A percentile compares a stretch with the other conserved stretches of the same genome.
Evolutionary conservation across 1,140 invertebrate species (phyloP).

Genomic region (Copidosoma floridanum): DNA sequence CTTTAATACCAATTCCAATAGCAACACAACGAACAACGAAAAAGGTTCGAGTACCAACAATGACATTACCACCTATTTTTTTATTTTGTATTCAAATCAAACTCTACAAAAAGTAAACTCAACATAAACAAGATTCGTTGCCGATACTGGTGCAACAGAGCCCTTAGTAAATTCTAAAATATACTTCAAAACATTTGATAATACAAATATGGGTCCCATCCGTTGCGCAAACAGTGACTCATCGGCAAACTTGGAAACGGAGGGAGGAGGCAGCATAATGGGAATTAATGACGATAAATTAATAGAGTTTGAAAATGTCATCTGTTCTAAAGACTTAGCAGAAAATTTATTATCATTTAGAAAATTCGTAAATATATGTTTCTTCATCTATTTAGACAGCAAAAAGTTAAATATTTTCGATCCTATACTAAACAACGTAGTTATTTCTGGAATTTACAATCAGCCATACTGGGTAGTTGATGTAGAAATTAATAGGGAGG

Average conservation of each 20-base stretch:
- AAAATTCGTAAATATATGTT: too few species aligned
- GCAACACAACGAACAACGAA: too few species aligned
- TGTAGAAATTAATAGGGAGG: too few species aligned
- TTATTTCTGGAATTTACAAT: neutral
- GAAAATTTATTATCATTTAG: too few species aligned
- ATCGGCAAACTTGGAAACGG: neutral
- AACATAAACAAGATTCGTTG: neutral
- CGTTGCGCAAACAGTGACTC: conserved; percentile 10
- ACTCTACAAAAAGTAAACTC: neutral
- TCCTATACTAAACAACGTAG: neutral
- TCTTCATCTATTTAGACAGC: neutral
- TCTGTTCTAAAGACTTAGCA: too few species aligned
- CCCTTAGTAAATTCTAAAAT: neutral
- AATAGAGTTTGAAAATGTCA: conserved; percentile 4
- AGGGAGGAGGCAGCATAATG: conserved; percentile 2
- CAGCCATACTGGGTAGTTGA: neutral
- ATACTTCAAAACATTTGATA: conserved; percentile 2
- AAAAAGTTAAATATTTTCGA: neutral
- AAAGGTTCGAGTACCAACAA: too few species aligned
- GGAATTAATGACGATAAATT: conserved; percentile 3
- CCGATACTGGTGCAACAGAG: neutral
- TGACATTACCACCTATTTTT: too few species aligned
- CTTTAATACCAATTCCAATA: too few species aligned
- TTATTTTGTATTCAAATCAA: too few species aligned
- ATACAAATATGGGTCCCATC: neutral